phyloP scores from a whole-genome alignment of 2,113 vertebrate species.

The Platycercus adscitus region DNA sequence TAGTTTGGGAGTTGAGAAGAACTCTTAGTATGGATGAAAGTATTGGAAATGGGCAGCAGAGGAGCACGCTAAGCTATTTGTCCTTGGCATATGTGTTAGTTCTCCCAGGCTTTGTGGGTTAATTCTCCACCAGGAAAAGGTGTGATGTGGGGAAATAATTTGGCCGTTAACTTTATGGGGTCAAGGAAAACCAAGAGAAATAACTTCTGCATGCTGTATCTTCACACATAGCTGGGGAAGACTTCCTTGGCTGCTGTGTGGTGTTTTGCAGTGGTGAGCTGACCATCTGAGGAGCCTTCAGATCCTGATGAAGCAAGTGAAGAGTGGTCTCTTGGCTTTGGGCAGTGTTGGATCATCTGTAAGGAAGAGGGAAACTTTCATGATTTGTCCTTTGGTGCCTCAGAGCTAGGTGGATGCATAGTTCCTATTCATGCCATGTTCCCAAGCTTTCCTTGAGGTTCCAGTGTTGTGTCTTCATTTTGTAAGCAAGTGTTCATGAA shows the following conservation, averaged over 20 bases:
- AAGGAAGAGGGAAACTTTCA: background rate
- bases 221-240: accelerated
- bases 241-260: background rate
- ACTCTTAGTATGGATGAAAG: background rate
- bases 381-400: background rate
- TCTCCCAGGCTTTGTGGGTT: background rate
- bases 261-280: background rate
- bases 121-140: background rate
- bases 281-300: accelerated
- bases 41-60: background rate
- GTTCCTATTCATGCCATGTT: accelerated
- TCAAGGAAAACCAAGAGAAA: background rate
- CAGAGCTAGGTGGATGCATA: background rate
- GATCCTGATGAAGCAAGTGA: background rate
- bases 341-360: background rate
- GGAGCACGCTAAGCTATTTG: background rate
- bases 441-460: background rate
- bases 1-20: background rate
- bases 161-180: background rate
- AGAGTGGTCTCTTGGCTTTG: background rate
- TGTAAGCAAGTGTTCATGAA: background rate
- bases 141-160: background rate
- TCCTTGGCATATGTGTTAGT: background rate
- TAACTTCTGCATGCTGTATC: background rate
- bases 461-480: background rate